Evolutionary conservation across 2,113 vertebrate species (phyloP), one percentile per base, ranked within the genome.

Genomic region (Takifugu flavidus): DNA sequence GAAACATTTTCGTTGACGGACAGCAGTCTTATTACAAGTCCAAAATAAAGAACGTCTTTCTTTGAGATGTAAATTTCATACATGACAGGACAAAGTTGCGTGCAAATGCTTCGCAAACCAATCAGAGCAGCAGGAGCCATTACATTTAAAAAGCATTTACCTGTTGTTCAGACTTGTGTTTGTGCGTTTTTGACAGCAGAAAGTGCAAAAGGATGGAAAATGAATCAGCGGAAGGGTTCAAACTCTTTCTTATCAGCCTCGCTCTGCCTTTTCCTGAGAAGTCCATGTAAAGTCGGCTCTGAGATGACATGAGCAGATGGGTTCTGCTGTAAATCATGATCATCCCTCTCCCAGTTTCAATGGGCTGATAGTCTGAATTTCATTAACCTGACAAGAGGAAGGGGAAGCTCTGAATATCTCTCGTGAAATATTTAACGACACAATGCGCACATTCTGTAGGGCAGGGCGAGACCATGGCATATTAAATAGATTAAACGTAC

Each of bases 341-440:
- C 59, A 15, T 63, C 29, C 29, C 67, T 70, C 52, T 69, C 25
- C 44, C 58, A 59, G 72, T 86, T 78, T 75, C 78, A 84, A 80
- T 80, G 82, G 54, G 49, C 31, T 11, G 20, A 69, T 62, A 34
- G 60, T 62, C 62, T 8, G 70, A 81, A 79, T 85, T 78, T 80
- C 66, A 78, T 85, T 83, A 79, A 83, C 82, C 72, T 67, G 61
- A 44, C n/a, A 25, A 25, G 26, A 60, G 57, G 20, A 20, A 11
- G 4, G 25, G 53, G n/a, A 20, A 53, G n/a, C 52, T 67, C 72
- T 42, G 42, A 10, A 39, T 39, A 78, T 73, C 62, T 75, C 56
- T 63, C 49, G 72, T 84, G 65, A 83, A 87, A 83, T 84, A 83
- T 87, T 88, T 84, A 82, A 77, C 75, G 67, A 49, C 56, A 70